Base-by-base conservation (phyloP, 2,888 invertebrate genomes). In the Acrobasis consociella region DNA sequence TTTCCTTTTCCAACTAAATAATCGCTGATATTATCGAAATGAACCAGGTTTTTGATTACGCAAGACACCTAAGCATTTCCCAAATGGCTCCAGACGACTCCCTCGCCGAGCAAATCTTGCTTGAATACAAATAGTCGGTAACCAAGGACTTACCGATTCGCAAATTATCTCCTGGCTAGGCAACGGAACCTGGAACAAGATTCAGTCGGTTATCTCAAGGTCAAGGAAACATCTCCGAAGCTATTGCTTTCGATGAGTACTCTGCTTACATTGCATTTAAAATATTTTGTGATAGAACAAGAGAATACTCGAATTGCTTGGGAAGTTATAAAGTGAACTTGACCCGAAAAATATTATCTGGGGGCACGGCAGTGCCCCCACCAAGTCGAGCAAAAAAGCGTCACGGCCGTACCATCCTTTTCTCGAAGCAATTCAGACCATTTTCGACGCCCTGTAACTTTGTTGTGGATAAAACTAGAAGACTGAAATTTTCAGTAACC, bases 111-210 rank as follows among this genome's bases (percentile, higher is more conserved):
- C 39, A 56, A 38, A 16, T 39, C 59, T 49, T 76, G 77, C 78
- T 76, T 85, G 87, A 87, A 87, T 88, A 87, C 82, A 86, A 88
- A 87, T 85, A 80, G 82, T 80, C 73, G 77, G 74, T 56, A 56
- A 56, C 82, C 84, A 84, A 77, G 76, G 72, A 80, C 83, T 87
- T 85, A 89, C 90, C 88, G 87, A 85, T 83, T 86, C 79, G 86
- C 88, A 88, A 89, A 89, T 91, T 84, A 89, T 88, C 83, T 83
- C 74, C 71, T 77, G 72, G 76, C 78, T 79, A 80, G 77, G 86
- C 81, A 81, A 83, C 81, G 85, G 75, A 85, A 89, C 81, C 90
- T 91, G 89, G 69, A 83, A 89, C 37, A 49, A 49, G 17, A 84
- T 80, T 15, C 17, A 56, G 7, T 56, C 2, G 42, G 42, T 56